phyloP scores from a whole-genome alignment of 2,113 vertebrate genomes.

The Forbesichthys papilliferus region DNA sequence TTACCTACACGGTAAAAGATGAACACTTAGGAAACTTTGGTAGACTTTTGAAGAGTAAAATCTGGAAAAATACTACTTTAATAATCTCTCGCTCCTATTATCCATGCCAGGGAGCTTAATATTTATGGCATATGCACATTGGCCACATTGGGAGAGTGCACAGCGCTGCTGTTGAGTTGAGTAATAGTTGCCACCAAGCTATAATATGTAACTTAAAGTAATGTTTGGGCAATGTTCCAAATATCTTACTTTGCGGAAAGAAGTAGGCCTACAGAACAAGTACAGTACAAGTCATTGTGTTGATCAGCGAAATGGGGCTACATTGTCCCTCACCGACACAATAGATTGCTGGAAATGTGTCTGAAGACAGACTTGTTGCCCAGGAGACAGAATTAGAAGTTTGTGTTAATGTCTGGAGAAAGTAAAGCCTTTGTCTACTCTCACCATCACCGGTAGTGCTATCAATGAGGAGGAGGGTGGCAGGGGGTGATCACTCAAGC shows the following conservation, averaged over 20 bases:
- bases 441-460: constrained; percentile 50
- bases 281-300: constrained; percentile 29
- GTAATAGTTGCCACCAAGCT: constrained; percentile 55
- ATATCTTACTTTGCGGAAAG: constrained; percentile 29
- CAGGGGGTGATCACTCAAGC: constrained; percentile 56
- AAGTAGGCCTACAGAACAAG: not conserved
- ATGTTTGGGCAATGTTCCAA: constrained; percentile 56
- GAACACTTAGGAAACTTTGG: not conserved
- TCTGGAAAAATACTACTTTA: constrained; percentile 26
- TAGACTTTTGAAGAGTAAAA: constrained; percentile 42
- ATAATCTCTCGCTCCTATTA: constrained; percentile 26
- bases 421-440: constrained; percentile 69
- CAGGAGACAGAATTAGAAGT: constrained; percentile 70
- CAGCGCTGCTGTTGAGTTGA: constrained; percentile 48
- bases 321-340: constrained; percentile 49
- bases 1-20: constrained; percentile 3
- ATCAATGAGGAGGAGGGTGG: constrained; percentile 63
- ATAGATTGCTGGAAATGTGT: constrained; percentile 64
- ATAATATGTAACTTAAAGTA: constrained; percentile 59
- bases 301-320: constrained; percentile 38
- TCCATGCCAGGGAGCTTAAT: constrained; percentile 30
- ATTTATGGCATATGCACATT: constrained; percentile 51
- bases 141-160: constrained; percentile 27
- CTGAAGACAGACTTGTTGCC: constrained; percentile 69
- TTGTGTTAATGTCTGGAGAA: constrained; percentile 65